phyloP scores from a whole-genome alignment of 2,888 invertebrate species.

The Agrilus biguttatus region DNA sequence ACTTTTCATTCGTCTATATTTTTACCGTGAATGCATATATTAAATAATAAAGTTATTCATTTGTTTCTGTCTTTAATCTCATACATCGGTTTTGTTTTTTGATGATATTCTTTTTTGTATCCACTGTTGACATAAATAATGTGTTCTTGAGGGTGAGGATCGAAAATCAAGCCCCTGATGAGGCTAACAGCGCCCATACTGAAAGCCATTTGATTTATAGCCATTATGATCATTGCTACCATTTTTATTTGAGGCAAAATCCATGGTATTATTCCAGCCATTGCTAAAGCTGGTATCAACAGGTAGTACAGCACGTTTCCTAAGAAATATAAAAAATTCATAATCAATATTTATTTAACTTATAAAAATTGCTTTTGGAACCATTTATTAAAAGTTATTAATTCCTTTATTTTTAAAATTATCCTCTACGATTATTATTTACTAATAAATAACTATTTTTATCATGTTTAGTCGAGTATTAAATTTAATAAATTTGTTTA shows the following conservation, averaged over 20 bases:
- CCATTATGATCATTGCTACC: slow-evolving; percentile 43
- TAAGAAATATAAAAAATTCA: too few relatives aligned
- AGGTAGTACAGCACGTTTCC: slow-evolving; percentile 34
- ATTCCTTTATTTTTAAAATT: too few relatives aligned
- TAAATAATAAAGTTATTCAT: not conserved
- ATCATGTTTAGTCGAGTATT: too few relatives aligned
- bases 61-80: too few relatives aligned
- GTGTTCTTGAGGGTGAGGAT: slow-evolving; percentile 35
- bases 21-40: not conserved
- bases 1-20: too few relatives aligned
- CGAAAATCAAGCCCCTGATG: slow-evolving; percentile 44
- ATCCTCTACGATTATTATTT: too few relatives aligned
- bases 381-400: too few relatives aligned
- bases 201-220: slow-evolving; percentile 54
- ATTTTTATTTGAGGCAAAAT: slow-evolving; percentile 52
- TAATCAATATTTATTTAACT: too few relatives aligned
- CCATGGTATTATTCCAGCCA: slow-evolving; percentile 54
- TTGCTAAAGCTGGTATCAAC: slow-evolving; percentile 45
- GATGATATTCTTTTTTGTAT: slow-evolving; percentile 33
- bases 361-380: too few relatives aligned
- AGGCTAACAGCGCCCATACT: slow-evolving; percentile 43
- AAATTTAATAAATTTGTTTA: too few relatives aligned
- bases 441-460: too few relatives aligned
- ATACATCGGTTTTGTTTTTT: slow-evolving; percentile 1
- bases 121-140: slow-evolving; percentile 43